Evolutionary conservation across 1,140 invertebrate species (phyloP), one percentile per base, ranked within the genome.

Genomic region (Brachionus plicatilis): DNA sequence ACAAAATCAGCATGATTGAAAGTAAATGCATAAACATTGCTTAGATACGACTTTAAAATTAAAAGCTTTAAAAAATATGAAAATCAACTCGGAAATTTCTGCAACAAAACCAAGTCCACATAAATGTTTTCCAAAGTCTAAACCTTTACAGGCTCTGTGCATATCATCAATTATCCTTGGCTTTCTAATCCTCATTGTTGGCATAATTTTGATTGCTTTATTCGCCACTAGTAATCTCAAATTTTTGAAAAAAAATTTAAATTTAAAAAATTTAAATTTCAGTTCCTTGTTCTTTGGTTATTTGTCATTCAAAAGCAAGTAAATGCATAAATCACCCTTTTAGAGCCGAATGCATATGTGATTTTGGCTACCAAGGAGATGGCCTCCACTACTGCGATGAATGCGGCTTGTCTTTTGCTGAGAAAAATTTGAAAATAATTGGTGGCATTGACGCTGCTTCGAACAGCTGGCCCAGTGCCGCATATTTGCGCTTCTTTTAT

Each of bases 291-390:
- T 17, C 29, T 7, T 24, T 83, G 12, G 45, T 72, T 6, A 68
- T 53, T 33, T 83, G 82, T 14, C 82, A 83, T 47, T 41, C 60
- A 27, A 43, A 27, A 70, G 60, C 82, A 14, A 68, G 45, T 37
- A 70, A 17, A 41, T 83, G 82, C 47, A 47, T 83, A 17, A 83
- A 83, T 83, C 82, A 60, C 45, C 14, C 20, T 14, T 83, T 83
- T 56, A 50, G 20, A 53, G 82, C 29, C 2, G 24, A 83, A 41
- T 83, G 82, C 37, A 37, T 70, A n/a, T 83, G 82, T 14, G 82
- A 68, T 68, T 68, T 20, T 72, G 41, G 60, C 8, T 41, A 47
- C 14, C 43, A 41, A 17, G 82, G 82, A 17, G 53, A 83, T 41
- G 82, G 82, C 1, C n/a, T 47, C 3, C n/a, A 43, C 17, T 50